phyloP scores from a whole-genome alignment of 2,888 invertebrate genomes.

The Spisula solida region DNA sequence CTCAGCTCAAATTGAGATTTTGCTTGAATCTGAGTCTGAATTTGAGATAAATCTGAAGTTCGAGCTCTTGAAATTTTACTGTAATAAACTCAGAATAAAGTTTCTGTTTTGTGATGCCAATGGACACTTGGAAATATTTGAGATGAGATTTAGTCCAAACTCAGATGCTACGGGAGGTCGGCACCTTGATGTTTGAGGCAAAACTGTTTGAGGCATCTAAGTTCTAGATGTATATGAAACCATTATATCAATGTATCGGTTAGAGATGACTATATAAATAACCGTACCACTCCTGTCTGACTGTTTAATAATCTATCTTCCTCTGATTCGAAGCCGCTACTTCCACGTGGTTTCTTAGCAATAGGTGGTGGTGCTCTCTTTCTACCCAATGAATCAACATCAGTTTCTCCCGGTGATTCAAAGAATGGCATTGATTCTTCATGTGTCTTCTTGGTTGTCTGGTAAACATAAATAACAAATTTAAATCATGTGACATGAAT shows the following conservation, averaged over 20 bases:
- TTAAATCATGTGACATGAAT: too few relatives aligned
- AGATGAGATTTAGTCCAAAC: too few relatives aligned
- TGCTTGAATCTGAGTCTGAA: too few relatives aligned
- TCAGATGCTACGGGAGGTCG: too few relatives aligned
- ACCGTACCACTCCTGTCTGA: conserved; percentile 54
- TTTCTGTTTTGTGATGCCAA: too few relatives aligned
- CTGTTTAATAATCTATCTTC: conserved; percentile 67
- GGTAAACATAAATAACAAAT: neutral
- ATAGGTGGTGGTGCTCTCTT: conserved; percentile 73
- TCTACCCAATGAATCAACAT: conserved; percentile 61
- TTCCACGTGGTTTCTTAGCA: conserved; percentile 68
- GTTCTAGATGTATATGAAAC: neutral
- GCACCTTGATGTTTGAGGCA: too few relatives aligned
- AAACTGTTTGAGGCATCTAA: neutral
- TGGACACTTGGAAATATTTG: too few relatives aligned
- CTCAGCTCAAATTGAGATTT: too few relatives aligned
- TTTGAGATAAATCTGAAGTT: too few relatives aligned
- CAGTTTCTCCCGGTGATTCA: conserved; percentile 66
- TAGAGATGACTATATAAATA: neutral
- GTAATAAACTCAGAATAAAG: too few relatives aligned
- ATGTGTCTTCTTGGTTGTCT: conserved; percentile 40
- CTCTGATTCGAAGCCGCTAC: conserved; percentile 62
- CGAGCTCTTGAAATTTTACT: too few relatives aligned
- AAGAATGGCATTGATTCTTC: conserved; percentile 77
- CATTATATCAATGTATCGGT: neutral